phyloP scores from a whole-genome alignment of 2,797 vertebrate genomes.

The Avahi laniger region DNA sequence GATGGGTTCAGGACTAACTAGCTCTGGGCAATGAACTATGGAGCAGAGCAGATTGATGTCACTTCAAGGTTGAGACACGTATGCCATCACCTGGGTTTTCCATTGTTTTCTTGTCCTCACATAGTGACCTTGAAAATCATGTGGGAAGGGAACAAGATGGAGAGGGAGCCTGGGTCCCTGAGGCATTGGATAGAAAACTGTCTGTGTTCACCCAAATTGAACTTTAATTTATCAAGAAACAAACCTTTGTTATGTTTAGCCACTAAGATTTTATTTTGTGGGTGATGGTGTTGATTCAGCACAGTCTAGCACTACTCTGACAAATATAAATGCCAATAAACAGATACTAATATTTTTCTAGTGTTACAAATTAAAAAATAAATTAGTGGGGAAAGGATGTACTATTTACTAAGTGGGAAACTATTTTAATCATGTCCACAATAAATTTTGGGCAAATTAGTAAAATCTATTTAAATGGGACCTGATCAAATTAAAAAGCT shows the following conservation, averaged over 20 bases:
- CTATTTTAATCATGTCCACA: not conserved
- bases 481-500: too few relatives aligned
- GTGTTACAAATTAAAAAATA: not conserved
- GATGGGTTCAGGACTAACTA: not conserved
- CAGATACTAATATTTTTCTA: not conserved
- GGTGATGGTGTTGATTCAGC: not conserved
- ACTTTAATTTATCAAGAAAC: not conserved
- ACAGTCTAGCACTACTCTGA: not conserved
- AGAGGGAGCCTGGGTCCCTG: not conserved
- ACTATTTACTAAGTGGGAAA: not conserved
- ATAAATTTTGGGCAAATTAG: not conserved
- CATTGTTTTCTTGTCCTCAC: not conserved
- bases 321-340: not conserved
- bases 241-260: not conserved
- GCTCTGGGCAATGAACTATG: slow-evolving; percentile 4
- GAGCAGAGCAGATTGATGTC: not conserved
- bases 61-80: not conserved
- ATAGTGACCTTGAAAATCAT: not conserved
- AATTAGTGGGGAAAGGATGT: not conserved
- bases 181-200: not conserved
- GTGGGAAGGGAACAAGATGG: not conserved
- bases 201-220: not conserved
- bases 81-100: not conserved
- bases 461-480: not conserved
- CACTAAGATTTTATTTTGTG: not conserved